Evolutionary conservation across 2,888 invertebrate genomes (phyloP), one percentile per base, ranked within the genome.

Genomic region (Orgyia antiqua): DNA sequence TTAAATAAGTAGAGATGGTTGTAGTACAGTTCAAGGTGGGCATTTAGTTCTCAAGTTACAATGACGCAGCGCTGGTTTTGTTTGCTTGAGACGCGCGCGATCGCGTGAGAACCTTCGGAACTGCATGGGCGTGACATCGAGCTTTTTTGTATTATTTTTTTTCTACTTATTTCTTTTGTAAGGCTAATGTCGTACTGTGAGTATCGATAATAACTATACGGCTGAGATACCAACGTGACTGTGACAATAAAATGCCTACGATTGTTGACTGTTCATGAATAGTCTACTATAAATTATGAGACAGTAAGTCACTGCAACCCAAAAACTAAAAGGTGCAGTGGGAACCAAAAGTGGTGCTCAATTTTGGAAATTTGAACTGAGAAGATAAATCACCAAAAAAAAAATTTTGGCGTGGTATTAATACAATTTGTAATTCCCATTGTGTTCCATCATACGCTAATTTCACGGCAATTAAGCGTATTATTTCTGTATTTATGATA

Each of bases 91-190:
- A 61, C 62, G 59, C 58, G 43, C 51, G 58, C 59, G 63, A 66
- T 68, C 69, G 72, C 84, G 84, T 84, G 84, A 83, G 84, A 86
- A 84, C 73, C 75, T 68, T 68, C 59, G 58, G 73, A 70, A 75
- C 74, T 77, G 80, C 82, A 82, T 79, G 73, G 79, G 82, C 83
- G 84, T 86, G 84, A 83, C 84, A 82, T 80, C 65, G 73, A 65
- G 64, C 61, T 63, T 66, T 78, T 79, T 76, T 76, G 60, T 77
- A 52, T 62, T 55, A 37, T 47, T 52, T 61, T 51, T 68, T n/a
- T n/a, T n/a, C n/a, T n/a, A n/a, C n/a, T n/a, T n/a, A n/a, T n/a
- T n/a, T 61, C 63, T 68, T 72, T 74, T 73, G 70, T 69, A 57
- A 60, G 60, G 63, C 65, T 72, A 75, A 76, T 74, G 71, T 62